These are phyloP conservation scores for Electrona antarctica DNA, from an alignment of 2,113 vertebrate genomes.

Conservation along the genomic window DNA sequence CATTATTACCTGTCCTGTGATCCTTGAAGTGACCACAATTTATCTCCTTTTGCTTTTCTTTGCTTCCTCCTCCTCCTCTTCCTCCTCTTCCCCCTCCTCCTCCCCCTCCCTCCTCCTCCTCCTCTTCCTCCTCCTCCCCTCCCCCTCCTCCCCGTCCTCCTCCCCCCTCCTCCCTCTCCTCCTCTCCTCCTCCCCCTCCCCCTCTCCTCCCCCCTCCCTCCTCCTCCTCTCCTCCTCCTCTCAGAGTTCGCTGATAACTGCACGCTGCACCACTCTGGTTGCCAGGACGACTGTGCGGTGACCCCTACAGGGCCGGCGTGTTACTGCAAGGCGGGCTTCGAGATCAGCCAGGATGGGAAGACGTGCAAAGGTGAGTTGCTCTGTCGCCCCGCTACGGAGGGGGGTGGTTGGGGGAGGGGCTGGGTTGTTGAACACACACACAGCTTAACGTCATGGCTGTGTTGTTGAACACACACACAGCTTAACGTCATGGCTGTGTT, in stretches of 20 bases:
- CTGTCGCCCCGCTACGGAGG: neutral
- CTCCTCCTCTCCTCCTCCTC: neutral
- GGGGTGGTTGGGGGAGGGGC: too few relatives aligned
- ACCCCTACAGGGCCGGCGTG: constrained; percentile 84
- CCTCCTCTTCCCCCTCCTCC: too few relatives aligned
- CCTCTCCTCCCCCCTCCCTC: neutral
- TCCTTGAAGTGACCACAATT: neutral
- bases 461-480: too few relatives aligned
- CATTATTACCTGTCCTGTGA: neutral
- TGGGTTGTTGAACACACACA: too few relatives aligned
- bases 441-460: too few relatives aligned
- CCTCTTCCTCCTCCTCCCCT: too few relatives aligned
- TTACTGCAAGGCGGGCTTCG: constrained; percentile 91
- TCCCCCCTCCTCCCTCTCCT: too few relatives aligned
- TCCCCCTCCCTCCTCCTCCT: too few relatives aligned
- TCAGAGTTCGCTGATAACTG: constrained; percentile 87
- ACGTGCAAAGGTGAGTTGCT: constrained; percentile 88
- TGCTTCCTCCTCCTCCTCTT: neutral
- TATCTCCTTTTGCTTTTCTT: neutral
- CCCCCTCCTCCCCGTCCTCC: too few relatives aligned
- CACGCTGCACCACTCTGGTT: constrained; percentile 68
- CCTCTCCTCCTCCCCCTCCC: too few relatives aligned
- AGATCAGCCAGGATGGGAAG: constrained; percentile 86
- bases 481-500: too few relatives aligned
- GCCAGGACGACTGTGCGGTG: constrained; percentile 88